These are phyloP conservation scores for Lamellibrachia columna DNA, from an alignment of 2,888 invertebrate genomes.

Conservation along the genomic window DNA sequence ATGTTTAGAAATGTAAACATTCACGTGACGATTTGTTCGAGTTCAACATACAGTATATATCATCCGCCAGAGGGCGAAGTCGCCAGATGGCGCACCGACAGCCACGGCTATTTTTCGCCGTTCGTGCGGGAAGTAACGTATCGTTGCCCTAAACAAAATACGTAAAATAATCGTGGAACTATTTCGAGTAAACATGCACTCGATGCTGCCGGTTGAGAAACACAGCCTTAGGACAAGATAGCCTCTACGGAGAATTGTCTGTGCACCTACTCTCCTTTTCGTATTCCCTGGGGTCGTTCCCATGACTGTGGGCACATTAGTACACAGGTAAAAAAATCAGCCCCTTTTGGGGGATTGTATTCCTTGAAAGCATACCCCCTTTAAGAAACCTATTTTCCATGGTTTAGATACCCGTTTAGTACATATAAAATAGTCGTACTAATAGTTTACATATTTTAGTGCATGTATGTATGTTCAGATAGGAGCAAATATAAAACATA, in stretches of 20 bases:
- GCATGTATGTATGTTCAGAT: no score
- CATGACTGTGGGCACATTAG: no score
- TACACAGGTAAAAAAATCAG: no score
- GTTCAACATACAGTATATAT: not conserved
- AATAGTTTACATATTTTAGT: no score
- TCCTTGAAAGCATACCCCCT: no score
- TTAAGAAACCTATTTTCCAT: no score
- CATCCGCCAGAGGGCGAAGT: constrained; percentile 11
- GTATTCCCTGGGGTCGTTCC: no score
- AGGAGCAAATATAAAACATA: no score
- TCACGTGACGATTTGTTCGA: not conserved
- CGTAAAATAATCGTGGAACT: not conserved
- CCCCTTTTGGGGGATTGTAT: no score
- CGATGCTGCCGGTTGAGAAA: not conserved
- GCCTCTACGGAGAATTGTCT: not conserved
- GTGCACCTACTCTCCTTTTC: not conserved
- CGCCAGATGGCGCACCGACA: not conserved
- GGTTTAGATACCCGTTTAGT: no score
- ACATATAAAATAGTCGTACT: no score
- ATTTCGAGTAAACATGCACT: not conserved
- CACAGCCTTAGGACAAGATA: not conserved
- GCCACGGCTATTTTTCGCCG: not conserved
- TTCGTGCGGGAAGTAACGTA: not conserved
- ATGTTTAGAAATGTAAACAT: not conserved
- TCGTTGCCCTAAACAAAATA: not conserved